Evolutionary conservation across 1,140 invertebrate species (phyloP), one percentile per base, ranked within the genome.

Genomic region (Drosophila serrata): DNA sequence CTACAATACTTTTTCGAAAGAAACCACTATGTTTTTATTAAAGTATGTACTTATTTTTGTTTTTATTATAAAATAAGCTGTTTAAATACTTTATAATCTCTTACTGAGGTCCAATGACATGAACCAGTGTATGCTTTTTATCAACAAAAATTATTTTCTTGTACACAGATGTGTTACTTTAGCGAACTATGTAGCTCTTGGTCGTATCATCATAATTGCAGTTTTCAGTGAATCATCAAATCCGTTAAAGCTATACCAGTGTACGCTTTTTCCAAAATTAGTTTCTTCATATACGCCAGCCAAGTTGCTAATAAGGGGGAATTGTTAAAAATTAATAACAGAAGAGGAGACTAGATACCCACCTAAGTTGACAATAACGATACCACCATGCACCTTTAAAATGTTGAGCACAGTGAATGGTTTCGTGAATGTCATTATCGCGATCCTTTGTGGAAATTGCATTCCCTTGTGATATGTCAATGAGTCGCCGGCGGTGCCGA

Each of bases 121-220:
- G n/a, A n/a, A n/a, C n/a, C n/a, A n/a, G n/a, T 33, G 3, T 1
- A 33, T 33, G 29, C 29, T 8, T 33, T 33, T 33, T 33, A 33
- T 33, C n/a, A n/a, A n/a, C n/a, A n/a, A n/a, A n/a, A n/a, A n/a
- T n/a, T n/a, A n/a, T n/a, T n/a, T n/a, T n/a, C n/a, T n/a, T n/a
- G n/a, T n/a, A 9, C 13, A 27, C 8, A 48, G 1, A 48, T 1
- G 3, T 45, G 3, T 24, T 27, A n/a, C 8, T 4, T 7, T 2
- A 17, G 5, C 6, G 1, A 15, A 31, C 6, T 31, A 19, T 15
- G 6, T 15, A 22, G 48, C 27, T 19, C 6, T 51, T 19, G 51
- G 51, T 0, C 51, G 31, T 22, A 53, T 53, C 51, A 53, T 53
- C 51, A 53, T 53, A 35, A 53, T 11, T 53, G 51, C 51, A 11